Evolutionary conservation across 2,888 invertebrate genomes (phyloP), one percentile per base, ranked within the genome.

Genomic region (Cataglyphis rosenhaueri): DNA sequence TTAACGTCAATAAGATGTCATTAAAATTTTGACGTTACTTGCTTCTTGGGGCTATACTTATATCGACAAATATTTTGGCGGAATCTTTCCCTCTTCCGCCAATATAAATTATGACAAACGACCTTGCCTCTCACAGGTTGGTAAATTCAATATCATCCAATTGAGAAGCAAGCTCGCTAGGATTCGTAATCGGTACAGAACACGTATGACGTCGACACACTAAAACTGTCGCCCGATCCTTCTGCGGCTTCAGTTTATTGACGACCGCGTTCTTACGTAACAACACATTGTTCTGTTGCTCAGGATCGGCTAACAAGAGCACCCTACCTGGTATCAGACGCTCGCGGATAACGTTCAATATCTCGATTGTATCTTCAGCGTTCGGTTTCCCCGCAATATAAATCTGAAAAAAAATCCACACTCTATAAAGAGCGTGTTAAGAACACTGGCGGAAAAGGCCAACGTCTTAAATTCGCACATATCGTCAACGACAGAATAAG

Each of bases 131-230:
- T 78, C 59, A 79, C 25, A 57, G 12, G 21, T 61, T 52, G 4
- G n/a, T 21, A 29, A 52, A 10, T 25, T 21, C 12, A 29, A 48
- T 52, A 57, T 87, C 73, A 1, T 87, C 83, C 12, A 97, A 95
- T 29, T 96, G 94, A 29, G 94, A 94, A 82, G 96, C 96, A 12
- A 97, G 95, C 79, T 96, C 96, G 21, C 96, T 95, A 0, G 96
- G 96, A 75, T 96, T 96, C 0, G 96, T 96, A 66, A 97, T 97
- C 2, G 98, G 98, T 76, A 97, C 94, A 6, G 97, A 96, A 94
- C 98, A 98, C 1, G 97, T 95, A 93, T 96, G 97, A 89, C 97
- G 96, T 8, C 97, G 96, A 93, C 98, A 98, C n/a, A 98, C 97
- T 93, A 97, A 97, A 32, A 97, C 97, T 0, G 97, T 96, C 0